Evolutionary conservation across 2,888 invertebrate genomes (phyloP).

Genomic region (Piscicola geometra): DNA sequence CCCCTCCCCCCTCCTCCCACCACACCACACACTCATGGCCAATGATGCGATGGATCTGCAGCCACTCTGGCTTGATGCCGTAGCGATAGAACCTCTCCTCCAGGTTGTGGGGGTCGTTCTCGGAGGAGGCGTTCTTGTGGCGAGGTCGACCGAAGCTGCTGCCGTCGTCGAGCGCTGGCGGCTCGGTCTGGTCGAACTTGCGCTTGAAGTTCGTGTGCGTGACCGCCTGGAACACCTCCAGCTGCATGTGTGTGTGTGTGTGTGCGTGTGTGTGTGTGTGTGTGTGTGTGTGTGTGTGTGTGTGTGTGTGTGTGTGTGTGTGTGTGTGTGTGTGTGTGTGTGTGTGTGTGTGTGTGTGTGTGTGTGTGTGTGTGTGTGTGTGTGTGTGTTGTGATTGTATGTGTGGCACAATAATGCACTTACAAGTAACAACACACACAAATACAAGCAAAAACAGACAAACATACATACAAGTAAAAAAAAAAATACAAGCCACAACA

Average conservation of each 20-base stretch:
- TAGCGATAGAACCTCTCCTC: constrained; percentile 67
- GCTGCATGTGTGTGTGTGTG: constrained; percentile 57
- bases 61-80: constrained; percentile 94
- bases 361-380: too few relatives aligned
- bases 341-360: too few relatives aligned
- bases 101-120: constrained; percentile 50
- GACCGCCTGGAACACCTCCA: constrained; percentile 85
- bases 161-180: constrained; percentile 82
- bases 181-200: constrained; percentile 90
- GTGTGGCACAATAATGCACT: neutral
- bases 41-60: constrained; percentile 84
- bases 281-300: constrained; percentile 24
- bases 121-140: constrained; percentile 43
- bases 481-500: too few relatives aligned
- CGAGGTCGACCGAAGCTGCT: constrained; percentile 46
- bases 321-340: neutral
- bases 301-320: constrained; percentile 7
- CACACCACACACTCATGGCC: constrained; percentile 59
- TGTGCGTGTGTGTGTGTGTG: constrained; percentile 48
- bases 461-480: neutral
- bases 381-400: neutral
- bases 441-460: constrained; percentile 12
- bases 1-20: too few relatives aligned
- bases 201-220: constrained; percentile 83
- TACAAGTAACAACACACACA: neutral